Base-by-base conservation (phyloP, 2,113 vertebrate genomes). In the Kryptolebias marmoratus region DNA sequence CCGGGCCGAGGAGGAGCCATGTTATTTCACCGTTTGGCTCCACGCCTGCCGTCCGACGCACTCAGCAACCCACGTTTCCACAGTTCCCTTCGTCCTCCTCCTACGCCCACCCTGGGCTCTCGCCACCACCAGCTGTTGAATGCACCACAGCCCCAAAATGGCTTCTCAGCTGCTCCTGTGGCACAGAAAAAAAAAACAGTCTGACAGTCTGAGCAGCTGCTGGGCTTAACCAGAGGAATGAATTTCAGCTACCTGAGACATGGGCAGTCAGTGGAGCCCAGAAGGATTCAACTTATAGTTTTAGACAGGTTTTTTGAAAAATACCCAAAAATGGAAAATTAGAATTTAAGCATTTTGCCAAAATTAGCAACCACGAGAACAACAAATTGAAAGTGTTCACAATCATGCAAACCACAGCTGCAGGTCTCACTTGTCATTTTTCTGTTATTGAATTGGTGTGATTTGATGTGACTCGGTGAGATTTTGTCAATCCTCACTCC, bases 91-190 rank as follows among this genome's bases (percentile, higher is more conserved):
- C 30, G 11, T 15, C 15, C 22, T 9, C 52, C 16, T 64, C 36
- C 70, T 52, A 65, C 76, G 3, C 80, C 81, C 80, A 79, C 63
- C 77, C 78, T 64, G 67, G 78, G 75, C 85, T 82, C 79, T 82
- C 79, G 84, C 87, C 78, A 85, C 88, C 71, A 79, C 87, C 92
- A 90, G 90, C 89, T 93, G 92, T 85, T 90, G 82, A 83, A 89
- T 87, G 84, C 78, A 90, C 90, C 77, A 83, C 64, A 70, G 77
- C 79, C 87, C 81, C 82, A 88, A 90, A 92, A 91, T 81, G 88
- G 84, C 81, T 83, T 66, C 79, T 91, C 89, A 90, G 89, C 92
- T 91, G 90, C 87, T 71, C 72, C 73, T 64, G 69, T 56, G 75
- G 88, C 78, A 79, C 82, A 67, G 68, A 11, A 56, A 73, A 71